Percentiles rank a stretch among this genome's conserved stretches.
Evolutionary conservation across 2,888 invertebrate genomes (phyloP).

Genomic region (Dinocampus coccinellae): DNA sequence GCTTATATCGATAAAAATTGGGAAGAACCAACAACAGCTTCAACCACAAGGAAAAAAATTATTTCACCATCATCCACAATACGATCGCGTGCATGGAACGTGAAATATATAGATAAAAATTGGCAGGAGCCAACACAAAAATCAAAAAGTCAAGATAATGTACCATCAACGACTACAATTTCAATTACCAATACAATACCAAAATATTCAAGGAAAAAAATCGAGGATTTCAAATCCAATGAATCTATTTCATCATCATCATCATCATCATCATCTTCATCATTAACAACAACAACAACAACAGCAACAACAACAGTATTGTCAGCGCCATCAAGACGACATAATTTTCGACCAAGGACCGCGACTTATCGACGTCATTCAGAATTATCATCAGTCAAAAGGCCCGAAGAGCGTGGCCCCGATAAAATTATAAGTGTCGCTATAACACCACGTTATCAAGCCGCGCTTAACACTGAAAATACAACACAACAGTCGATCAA

Average conservation of each 20-base stretch:
- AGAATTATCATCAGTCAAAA: slow-evolving; percentile 47
- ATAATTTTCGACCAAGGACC: slow-evolving; percentile 60
- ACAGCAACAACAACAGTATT: slow-evolving; percentile 21
- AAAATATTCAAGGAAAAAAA: slow-evolving; percentile 49
- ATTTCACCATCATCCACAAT: slow-evolving; percentile 33
- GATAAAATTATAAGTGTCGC: slow-evolving; percentile 46
- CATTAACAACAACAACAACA: slow-evolving; percentile 35
- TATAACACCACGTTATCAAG: slow-evolving; percentile 58
- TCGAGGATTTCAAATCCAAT: slow-evolving; percentile 39
- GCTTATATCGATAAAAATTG: slow-evolving; percentile 40
- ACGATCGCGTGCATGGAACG: slow-evolving; percentile 40
- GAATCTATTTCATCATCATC: slow-evolving; percentile 33
- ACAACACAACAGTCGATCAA: slow-evolving; percentile 52
- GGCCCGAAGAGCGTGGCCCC: background rate
- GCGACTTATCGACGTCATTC: slow-evolving; percentile 64
- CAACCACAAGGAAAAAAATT: background rate
- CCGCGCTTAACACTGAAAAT: slow-evolving; percentile 42
- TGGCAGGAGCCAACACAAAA: slow-evolving; percentile 41
- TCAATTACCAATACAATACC: background rate
- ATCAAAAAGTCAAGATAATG: slow-evolving; percentile 18
- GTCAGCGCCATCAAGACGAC: slow-evolving; percentile 37
- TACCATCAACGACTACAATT: slow-evolving; percentile 20
- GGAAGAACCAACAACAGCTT: slow-evolving; percentile 33
- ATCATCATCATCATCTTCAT: slow-evolving; percentile 34
- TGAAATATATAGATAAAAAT: slow-evolving; percentile 41